Conservation (phyloP, 1,140 invertebrate species). For the Bombus polaris region DNA sequence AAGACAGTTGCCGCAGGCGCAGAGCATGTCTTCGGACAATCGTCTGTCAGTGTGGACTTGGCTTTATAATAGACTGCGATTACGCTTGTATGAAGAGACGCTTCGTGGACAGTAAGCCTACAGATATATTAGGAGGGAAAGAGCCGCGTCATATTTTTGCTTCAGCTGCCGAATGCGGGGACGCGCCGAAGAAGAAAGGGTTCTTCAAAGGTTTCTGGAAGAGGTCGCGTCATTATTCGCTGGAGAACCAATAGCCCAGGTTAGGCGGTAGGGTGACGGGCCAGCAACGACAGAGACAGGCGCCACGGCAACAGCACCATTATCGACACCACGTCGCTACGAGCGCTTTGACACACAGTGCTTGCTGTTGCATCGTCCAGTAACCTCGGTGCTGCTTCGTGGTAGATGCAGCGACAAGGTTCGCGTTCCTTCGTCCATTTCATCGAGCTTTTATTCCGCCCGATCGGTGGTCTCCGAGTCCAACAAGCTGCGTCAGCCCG, state of each 20-base stretch:
- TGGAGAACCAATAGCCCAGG: slow-evolving; percentile 88
- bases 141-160: slow-evolving; percentile 57
- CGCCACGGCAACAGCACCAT: slow-evolving; percentile 67
- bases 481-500: slow-evolving; percentile 9
- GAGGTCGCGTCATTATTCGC: slow-evolving; percentile 90
- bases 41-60: too few relatives aligned
- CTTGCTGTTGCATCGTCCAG: slow-evolving; percentile 82
- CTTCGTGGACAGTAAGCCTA: too few relatives aligned
- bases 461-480: neutral
- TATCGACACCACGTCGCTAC: slow-evolving; percentile 62
- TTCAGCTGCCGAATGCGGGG: slow-evolving; percentile 86
- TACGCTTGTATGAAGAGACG: too few relatives aligned
- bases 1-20: too few relatives aligned
- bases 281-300: slow-evolving; percentile 75
- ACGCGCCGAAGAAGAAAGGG: slow-evolving; percentile 90
- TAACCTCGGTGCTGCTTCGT: slow-evolving; percentile 51
- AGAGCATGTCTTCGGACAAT: too few relatives aligned
- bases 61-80: too few relatives aligned
- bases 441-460: slow-evolving; percentile 22
- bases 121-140: neutral
- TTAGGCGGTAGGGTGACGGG: slow-evolving; percentile 81
- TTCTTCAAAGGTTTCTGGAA: slow-evolving; percentile 94
- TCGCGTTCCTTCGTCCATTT: slow-evolving; percentile 23
- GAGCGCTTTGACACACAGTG: slow-evolving; percentile 74
- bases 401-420: slow-evolving; percentile 2